Conservation (phyloP, 2,113 vertebrate genomes). For the Saimiri boliviensis region DNA sequence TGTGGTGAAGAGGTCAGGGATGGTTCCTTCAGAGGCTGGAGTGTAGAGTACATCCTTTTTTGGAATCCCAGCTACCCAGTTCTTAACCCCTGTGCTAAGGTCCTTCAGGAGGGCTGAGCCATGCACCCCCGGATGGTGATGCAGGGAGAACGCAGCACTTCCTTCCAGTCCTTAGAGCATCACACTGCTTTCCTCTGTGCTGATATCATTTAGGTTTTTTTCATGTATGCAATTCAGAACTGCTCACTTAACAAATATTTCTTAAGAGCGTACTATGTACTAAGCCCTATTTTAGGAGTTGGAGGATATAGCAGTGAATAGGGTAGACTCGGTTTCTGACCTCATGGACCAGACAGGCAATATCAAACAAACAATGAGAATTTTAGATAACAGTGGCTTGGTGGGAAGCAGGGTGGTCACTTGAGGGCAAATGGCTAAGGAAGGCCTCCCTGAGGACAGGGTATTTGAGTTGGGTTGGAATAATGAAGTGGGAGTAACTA, state of each 20-base stretch:
- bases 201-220: neutral
- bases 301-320: neutral
- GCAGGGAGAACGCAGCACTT: neutral
- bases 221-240: neutral
- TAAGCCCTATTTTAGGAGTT: neutral
- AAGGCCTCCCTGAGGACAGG: neutral
- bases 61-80: neutral
- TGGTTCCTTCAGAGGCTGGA: neutral
- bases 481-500: neutral
- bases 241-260: neutral
- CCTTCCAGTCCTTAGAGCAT: neutral
- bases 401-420: neutral
- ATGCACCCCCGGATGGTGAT: neutral
- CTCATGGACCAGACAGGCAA: neutral
- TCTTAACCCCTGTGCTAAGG: neutral
- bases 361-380: neutral
- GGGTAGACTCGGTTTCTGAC: neutral
- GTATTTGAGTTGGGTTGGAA: neutral
- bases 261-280: neutral
- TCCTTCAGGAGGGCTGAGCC: neutral
- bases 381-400: neutral
- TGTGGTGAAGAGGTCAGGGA: neutral
- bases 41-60: neutral
- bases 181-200: neutral
- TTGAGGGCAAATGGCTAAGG: neutral